A percentile compares a stretch with the other conserved stretches of the same genome.
Conservation (phyloP, 37 sponge, comb jelly and placozoan species). For the Lycopodina hypogea region DNA sequence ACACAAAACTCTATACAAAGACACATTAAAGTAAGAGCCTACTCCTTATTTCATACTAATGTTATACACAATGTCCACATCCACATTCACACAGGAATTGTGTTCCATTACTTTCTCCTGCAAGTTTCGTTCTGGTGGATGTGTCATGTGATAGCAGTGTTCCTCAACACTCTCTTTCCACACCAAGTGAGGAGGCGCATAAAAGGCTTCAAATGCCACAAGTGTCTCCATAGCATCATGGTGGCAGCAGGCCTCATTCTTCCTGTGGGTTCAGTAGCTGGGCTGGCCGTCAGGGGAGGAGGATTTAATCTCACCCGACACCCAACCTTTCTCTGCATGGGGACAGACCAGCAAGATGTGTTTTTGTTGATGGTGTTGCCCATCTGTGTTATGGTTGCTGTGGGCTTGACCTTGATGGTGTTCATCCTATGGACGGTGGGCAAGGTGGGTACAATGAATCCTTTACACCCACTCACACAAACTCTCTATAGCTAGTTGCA, state of each 20-base stretch:
- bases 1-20: too few relatives aligned
- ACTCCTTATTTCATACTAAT: too few relatives aligned
- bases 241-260: conserved; percentile 13
- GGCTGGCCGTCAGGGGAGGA: not conserved
- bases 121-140: conserved; percentile 31
- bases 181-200: conserved; percentile 7
- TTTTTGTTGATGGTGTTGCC: conserved; percentile 23
- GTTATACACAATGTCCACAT: too few relatives aligned
- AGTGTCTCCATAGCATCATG: conserved; percentile 1
- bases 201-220: not conserved
- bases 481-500: too few relatives aligned
- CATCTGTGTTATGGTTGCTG: conserved; percentile 14
- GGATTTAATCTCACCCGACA: conserved; percentile 10
- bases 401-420: conserved; percentile 30
- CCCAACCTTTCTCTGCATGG: conserved; percentile 36
- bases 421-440: conserved; percentile 16
- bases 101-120: conserved; percentile 22
- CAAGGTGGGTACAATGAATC: conserved; percentile 14
- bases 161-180: conserved; percentile 22
- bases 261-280: conserved; percentile 10
- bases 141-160: conserved; percentile 13
- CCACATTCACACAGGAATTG: conserved; percentile 25
- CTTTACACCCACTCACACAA: too few relatives aligned
- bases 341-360: not conserved
- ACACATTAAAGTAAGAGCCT: too few relatives aligned